A percentile compares a stretch with the other conserved stretches of the same genome.
phyloP scores from a whole-genome alignment of 1,140 invertebrate species.

The Drosophila sucinea region DNA sequence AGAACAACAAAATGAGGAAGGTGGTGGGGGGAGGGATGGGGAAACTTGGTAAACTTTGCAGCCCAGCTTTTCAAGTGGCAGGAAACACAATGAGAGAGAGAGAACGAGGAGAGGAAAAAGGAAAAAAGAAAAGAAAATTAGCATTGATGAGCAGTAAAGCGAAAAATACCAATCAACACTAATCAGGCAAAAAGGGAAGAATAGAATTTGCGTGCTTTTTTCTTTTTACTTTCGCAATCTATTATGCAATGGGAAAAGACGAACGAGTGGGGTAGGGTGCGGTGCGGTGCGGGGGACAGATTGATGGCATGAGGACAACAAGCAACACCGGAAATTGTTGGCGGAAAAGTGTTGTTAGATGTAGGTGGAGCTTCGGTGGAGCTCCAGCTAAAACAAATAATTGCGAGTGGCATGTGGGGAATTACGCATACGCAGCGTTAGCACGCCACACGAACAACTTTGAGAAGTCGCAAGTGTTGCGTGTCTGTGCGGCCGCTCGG shows the following conservation, averaged over 20 bases:
- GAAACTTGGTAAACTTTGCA: constrained; percentile 58
- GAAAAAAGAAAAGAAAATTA: constrained; percentile 65
- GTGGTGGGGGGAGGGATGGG: constrained; percentile 12
- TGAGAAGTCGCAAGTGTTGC: constrained; percentile 34
- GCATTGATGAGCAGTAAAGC: constrained; percentile 82
- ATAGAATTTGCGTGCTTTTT: constrained; percentile 50
- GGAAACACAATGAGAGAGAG: constrained; percentile 21
- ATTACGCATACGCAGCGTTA: constrained; percentile 71
- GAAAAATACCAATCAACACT: constrained; percentile 82
- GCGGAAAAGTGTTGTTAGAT: constrained; percentile 78
- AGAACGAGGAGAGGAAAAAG: constrained; percentile 10
- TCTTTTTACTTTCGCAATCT: constrained; percentile 45
- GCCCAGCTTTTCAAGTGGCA: constrained; percentile 26
- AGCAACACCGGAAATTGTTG: constrained; percentile 65
- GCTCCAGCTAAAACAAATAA: constrained; percentile 58
- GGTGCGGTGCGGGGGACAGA: not conserved
- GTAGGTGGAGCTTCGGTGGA: constrained; percentile 35
- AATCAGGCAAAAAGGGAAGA: constrained; percentile 67
- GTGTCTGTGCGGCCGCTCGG: constrained; percentile 30
- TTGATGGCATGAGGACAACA: constrained; percentile 4
- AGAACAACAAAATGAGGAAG: not conserved
- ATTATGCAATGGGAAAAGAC: constrained; percentile 61
- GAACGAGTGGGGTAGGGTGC: constrained; percentile 19
- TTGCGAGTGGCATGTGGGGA: constrained; percentile 58
- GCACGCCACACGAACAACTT: constrained; percentile 55